Conservation (phyloP, 2,113 vertebrate genomes). For the Festucalex cinctus region DNA sequence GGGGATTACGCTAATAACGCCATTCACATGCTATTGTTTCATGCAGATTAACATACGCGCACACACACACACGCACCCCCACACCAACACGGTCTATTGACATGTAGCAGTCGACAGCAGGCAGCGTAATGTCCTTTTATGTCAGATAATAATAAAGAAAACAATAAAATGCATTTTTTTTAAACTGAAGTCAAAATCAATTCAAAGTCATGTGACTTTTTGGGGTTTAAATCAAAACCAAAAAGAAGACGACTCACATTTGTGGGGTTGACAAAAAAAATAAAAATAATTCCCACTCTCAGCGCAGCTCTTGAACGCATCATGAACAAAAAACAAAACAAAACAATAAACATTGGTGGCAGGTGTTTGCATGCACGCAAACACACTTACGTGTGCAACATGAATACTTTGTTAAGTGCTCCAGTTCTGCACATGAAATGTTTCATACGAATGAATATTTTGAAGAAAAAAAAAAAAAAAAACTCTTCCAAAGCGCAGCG, state of each 20-base stretch:
- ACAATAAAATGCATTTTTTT: no score
- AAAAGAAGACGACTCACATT: neutral
- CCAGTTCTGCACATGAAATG: no score
- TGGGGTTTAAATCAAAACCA: neutral
- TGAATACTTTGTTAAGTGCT: no score
- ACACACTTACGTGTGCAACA: no score
- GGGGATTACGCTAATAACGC: conserved; percentile 52
- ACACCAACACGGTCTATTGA: conserved; percentile 21
- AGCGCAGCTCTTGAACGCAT: neutral
- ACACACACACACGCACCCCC: conserved; percentile 22
- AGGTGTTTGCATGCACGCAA: conserved; percentile 2
- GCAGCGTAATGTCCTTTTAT: neutral
- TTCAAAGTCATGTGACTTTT: neutral
- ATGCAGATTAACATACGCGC: conserved; percentile 32
- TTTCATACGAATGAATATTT: no score
- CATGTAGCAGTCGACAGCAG: conserved; percentile 24
- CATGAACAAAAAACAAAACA: neutral
- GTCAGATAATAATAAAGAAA: neutral
- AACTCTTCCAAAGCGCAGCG: no score
- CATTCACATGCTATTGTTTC: conserved; percentile 52
- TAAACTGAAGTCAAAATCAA: no score
- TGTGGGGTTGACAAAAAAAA: neutral
- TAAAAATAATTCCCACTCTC: neutral
- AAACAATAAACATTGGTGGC: neutral
- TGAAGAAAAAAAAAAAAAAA: no score